Base-by-base conservation (phyloP, 2,888 invertebrate species). In the Chirona hameri region DNA sequence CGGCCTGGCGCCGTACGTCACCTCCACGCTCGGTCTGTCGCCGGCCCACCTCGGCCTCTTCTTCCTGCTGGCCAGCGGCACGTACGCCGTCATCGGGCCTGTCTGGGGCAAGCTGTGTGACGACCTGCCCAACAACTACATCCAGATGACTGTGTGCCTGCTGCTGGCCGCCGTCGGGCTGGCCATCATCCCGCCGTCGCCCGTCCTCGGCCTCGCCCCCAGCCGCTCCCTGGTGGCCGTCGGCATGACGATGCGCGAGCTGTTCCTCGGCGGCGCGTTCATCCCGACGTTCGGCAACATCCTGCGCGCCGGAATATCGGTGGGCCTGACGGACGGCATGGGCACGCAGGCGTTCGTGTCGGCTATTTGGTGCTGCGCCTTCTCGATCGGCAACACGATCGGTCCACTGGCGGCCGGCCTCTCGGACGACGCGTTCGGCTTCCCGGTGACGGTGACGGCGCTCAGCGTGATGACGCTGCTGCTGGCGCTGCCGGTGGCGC, bases 271-370 rank as follows among this genome's bases (percentile, higher is more conserved):
- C 52, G 80, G 80, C 80, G 80, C 80, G 15, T 80, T 52, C 80
- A 48, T 80, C 27, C 80, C 80, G 27, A 52, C 52, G 27, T 80
- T 80, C 52, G 52, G 52, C 52, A 48, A 55, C 80, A 52, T 80
- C 46, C 80, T 80, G 80, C 80, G 48, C 29, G 52, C 80, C 52
- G n/a, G 27, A 18, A 9, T 10, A 7, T 27, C 27, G 27, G 80
- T 29, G 52, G 80, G 80, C 27, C 29, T 80, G 15, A 3, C 48
- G 0, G 52, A 80, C 27, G 27, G 18, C 27, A 21, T 80, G 52
- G 80, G 27, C 27, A 52, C 80, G 29, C 80, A 80, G 80, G 80
- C 80, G 27, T 55, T 18, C 80, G 80, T 80, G 52, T 80, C 80
- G 18, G 48, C 52, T 52, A 21, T 55, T 5, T 52, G n/a, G 52